Percentiles rank a stretch among this genome's conserved stretches.
Conservation (phyloP, 2,888 invertebrate species). For the Lepidonotus clava region DNA sequence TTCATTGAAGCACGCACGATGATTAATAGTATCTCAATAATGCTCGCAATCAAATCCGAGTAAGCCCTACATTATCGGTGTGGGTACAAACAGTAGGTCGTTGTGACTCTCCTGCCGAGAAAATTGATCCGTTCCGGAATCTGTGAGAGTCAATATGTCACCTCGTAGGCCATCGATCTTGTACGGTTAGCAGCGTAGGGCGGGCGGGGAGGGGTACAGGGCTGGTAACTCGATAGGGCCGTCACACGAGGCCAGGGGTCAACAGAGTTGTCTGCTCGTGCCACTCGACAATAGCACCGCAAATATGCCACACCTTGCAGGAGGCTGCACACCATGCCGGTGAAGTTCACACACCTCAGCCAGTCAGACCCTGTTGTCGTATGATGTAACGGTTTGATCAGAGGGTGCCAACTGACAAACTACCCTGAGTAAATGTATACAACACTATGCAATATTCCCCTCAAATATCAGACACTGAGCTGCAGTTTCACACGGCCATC, state of each 20-base stretch:
- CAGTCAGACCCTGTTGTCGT: no score
- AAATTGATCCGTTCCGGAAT: slow-evolving; percentile 1
- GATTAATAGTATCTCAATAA: neutral
- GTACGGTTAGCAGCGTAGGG: neutral
- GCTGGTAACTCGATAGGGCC: neutral
- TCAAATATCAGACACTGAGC: no score
- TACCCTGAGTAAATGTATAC: no score
- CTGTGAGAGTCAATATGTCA: neutral
- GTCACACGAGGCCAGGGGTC: neutral
- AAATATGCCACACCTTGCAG: no score
- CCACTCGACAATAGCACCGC: no score
- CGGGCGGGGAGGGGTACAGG: neutral
- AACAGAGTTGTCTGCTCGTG: no score
- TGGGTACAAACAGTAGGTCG: neutral
- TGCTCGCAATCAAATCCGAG: neutral
- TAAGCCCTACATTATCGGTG: neutral
- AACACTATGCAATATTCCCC: no score
- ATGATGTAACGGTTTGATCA: no score
- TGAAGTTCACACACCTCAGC: no score
- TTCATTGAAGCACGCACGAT: neutral
- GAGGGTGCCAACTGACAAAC: no score
- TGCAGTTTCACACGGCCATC: no score
- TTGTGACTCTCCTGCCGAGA: neutral
- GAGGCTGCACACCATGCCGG: no score
- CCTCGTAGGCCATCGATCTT: neutral